phyloP scores from a whole-genome alignment of 2,888 invertebrate species.

The Euspilapteryx auroguttella region DNA sequence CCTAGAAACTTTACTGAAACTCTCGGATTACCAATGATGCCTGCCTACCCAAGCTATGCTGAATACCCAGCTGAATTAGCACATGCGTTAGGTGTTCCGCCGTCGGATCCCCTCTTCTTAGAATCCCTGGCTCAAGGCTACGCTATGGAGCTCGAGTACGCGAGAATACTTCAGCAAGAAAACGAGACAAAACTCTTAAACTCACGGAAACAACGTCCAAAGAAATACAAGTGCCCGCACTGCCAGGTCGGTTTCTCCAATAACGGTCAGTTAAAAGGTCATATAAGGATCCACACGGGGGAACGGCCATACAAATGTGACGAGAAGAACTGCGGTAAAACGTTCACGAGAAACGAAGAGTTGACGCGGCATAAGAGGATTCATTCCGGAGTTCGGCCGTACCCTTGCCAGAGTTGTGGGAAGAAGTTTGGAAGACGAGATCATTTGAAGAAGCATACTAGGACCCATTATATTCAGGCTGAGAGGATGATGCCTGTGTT shows the following conservation, averaged over 20 bases:
- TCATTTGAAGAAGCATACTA: slow-evolving; percentile 91
- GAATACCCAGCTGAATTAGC: slow-evolving; percentile 49
- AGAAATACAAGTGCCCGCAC: slow-evolving; percentile 89
- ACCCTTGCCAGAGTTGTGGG: slow-evolving; percentile 83
- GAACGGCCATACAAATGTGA: slow-evolving; percentile 90
- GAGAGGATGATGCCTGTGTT: slow-evolving; percentile 65
- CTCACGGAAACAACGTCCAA: slow-evolving; percentile 78
- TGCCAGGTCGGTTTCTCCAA: slow-evolving; percentile 93
- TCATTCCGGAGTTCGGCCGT: slow-evolving; percentile 85
- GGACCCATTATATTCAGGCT: slow-evolving; percentile 74
- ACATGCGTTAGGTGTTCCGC: slow-evolving; percentile 43
- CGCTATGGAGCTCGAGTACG: slow-evolving; percentile 71
- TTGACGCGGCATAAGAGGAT: slow-evolving; percentile 89
- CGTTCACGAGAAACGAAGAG: slow-evolving; percentile 90
- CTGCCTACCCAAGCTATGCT: neutral
- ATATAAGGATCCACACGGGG: slow-evolving; percentile 89
- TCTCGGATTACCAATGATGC: neutral
- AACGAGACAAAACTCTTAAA: slow-evolving; percentile 69
- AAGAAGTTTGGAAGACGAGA: slow-evolving; percentile 94
- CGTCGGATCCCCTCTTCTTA: slow-evolving; percentile 44
- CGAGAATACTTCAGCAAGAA: slow-evolving; percentile 70
- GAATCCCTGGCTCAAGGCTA: slow-evolving; percentile 56
- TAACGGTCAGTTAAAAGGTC: slow-evolving; percentile 89
- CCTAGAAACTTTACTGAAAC: neutral
- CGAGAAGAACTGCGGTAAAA: slow-evolving; percentile 82